Conservation (phyloP, 2,888 invertebrate species). For the Argyresthia albistria region DNA sequence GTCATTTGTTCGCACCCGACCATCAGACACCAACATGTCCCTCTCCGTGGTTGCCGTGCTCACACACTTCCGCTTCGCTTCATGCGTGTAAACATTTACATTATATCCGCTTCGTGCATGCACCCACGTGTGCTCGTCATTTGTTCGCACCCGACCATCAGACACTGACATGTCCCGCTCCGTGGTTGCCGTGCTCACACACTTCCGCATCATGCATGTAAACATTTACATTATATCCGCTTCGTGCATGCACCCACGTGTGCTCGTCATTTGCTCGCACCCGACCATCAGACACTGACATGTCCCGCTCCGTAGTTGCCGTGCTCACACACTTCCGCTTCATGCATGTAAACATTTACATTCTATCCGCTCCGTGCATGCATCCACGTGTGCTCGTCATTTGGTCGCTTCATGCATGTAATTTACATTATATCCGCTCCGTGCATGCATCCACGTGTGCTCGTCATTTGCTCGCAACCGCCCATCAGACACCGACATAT, state of each 20-base stretch:
- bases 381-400: conserved; percentile 90
- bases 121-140: conserved; percentile 90
- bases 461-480: conserved; percentile 93
- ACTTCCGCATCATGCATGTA: conserved; percentile 85
- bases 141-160: conserved; percentile 92
- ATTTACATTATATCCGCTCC: conserved; percentile 74
- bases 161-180: conserved; percentile 95
- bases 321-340: conserved; percentile 89
- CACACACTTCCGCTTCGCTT: conserved; percentile 91
- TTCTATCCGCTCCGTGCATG: background rate
- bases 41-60: conserved; percentile 92
- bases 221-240: conserved; percentile 41
- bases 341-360: conserved; percentile 79
- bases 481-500: conserved; percentile 75
- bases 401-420: conserved; percentile 85
- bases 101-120: background rate
- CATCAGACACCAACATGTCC: conserved; percentile 94
- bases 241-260: conserved; percentile 91
- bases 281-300: conserved; percentile 93
- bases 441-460: conserved; percentile 88
- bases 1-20: conserved; percentile 92
- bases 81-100: conserved; percentile 79
- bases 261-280: conserved; percentile 95
- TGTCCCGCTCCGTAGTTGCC: conserved; percentile 92
- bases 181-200: conserved; percentile 86